Evolutionary conservation across 2,888 invertebrate genomes (phyloP), one percentile per base, ranked within the genome.

Genomic region (Neocrepidodera transversa): DNA sequence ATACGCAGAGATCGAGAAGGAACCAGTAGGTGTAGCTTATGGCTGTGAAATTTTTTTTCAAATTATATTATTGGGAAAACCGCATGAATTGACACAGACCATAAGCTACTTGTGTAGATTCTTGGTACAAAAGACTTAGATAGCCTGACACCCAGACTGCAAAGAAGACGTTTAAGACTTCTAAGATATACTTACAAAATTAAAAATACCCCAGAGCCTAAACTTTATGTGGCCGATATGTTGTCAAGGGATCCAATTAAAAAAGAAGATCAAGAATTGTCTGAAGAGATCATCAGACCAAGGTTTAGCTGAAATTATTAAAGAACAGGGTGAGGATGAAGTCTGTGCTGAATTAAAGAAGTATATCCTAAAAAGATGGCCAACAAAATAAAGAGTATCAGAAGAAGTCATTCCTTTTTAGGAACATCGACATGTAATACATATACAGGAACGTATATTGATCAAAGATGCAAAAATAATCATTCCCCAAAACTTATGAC

Each of bases 121-220:
- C n/a, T n/a, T n/a, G n/a, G n/a, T n/a, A n/a, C n/a, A n/a, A n/a
- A n/a, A n/a, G n/a, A n/a, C 23, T 52, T 77, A 18, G 69, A 68
- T 58, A 71, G 70, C 6, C 56, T 77, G 6, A 69, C 73, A 4
- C 71, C 74, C 10, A 23, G 67, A 5, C 54, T 65, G 13, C 63
- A 64, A 40, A 30, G 65, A 17, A 56, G 63, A 23, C 30, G 26
- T 14, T 42, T 67, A n/a, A 8, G 59, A 30, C 26, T 65, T 49
- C 66, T 68, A 66, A 20, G 62, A 14, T 67, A 62, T 35, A 13
- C 26, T 0, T 66, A 59, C 50, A 17, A 14, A 26, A 58, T 69
- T 16, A 26, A 55, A 14, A 65, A 70, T 62, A 53, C 58, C 8
- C 66, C 69, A 1, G 68, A 67, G 7, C 68, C 68, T 55, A 54